Evolutionary conservation across 2,888 invertebrate genomes (phyloP).

Genomic region (Trissolcus japonicus): DNA sequence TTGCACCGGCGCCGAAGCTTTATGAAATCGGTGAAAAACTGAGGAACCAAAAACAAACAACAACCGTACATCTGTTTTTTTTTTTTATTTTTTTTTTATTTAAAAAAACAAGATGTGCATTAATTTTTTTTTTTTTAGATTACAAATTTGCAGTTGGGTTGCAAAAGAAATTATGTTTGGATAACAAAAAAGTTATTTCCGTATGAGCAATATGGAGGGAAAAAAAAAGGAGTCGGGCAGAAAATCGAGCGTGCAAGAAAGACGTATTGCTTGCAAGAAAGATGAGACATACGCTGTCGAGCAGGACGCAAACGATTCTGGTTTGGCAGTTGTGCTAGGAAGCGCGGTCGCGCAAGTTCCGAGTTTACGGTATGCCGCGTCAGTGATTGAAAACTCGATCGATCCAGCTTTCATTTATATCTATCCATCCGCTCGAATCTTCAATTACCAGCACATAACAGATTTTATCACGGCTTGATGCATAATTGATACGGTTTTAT

Average conservation of each 20-base stretch:
- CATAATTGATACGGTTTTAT: not conserved
- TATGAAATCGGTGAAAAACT: too few species aligned
- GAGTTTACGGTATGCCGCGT: slow-evolving; percentile 65
- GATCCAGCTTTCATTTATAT: not conserved
- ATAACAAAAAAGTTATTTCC: slow-evolving; percentile 2
- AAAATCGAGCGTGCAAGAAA: slow-evolving; percentile 10
- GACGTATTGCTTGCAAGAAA: slow-evolving; percentile 22
- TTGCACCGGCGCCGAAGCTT: too few species aligned
- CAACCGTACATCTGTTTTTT: too few species aligned
- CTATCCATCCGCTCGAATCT: not conserved
- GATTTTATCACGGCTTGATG: not conserved
- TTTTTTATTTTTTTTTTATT: too few species aligned
- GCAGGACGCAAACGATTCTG: slow-evolving; percentile 58
- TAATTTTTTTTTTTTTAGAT: too few species aligned
- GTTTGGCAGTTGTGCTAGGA: slow-evolving; percentile 47
- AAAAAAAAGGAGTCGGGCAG: slow-evolving; percentile 21
- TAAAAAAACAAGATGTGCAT: too few species aligned
- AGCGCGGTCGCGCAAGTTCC: slow-evolving; percentile 33
- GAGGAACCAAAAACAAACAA: too few species aligned
- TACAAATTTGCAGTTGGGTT: too few species aligned
- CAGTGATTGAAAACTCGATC: slow-evolving; percentile 37
- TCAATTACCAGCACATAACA: not conserved
- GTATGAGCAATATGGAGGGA: slow-evolving; percentile 8
- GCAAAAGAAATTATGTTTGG: too few species aligned
- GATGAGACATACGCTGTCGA: slow-evolving; percentile 65